These are phyloP conservation scores for Chlorodrepanis virens DNA, from an alignment of 2,113 vertebrate species.

Conservation along the genomic window DNA sequence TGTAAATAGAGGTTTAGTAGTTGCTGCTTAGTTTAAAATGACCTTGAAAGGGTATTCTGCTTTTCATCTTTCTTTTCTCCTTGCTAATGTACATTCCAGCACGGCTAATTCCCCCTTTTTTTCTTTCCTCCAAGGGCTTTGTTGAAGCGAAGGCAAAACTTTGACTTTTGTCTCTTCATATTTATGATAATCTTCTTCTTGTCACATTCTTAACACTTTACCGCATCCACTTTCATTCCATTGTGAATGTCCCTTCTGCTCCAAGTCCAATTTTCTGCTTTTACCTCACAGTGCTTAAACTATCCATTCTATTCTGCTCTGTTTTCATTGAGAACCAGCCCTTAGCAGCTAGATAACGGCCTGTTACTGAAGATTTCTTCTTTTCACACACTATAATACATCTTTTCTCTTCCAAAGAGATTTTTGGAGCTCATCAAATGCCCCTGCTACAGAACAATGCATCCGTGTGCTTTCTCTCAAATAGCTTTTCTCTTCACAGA, in stretches of 20 bases:
- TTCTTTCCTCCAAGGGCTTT: neutral
- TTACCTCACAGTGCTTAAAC: conserved; percentile 24
- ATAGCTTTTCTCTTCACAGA: conserved; percentile 25
- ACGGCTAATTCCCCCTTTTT: neutral
- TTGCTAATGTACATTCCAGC: neutral
- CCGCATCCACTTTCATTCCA: conserved; percentile 10
- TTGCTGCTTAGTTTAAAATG: conserved; percentile 26
- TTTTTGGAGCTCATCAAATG: conserved; percentile 47
- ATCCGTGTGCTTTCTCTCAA: neutral
- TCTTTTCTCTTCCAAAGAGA: conserved; percentile 45
- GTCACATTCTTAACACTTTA: conserved; percentile 31
- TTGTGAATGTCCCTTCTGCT: conserved; percentile 24
- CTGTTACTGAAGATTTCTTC: conserved; percentile 35
- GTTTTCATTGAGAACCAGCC: conserved; percentile 41
- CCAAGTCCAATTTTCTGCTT: conserved; percentile 52
- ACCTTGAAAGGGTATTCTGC: conserved; percentile 17
- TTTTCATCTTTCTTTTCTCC: neutral
- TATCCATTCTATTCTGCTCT: conserved; percentile 39
- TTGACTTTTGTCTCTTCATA: neutral
- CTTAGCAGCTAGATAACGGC: conserved; percentile 42
- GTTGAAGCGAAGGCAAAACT: conserved; percentile 8
- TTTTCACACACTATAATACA: conserved; percentile 45
- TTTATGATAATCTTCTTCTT: conserved; percentile 36
- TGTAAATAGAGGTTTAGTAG: conserved; percentile 6
- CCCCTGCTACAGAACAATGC: conserved; percentile 25